Conservation (phyloP, 2,888 invertebrate genomes). For the Thecocarcelia acutangulata region DNA sequence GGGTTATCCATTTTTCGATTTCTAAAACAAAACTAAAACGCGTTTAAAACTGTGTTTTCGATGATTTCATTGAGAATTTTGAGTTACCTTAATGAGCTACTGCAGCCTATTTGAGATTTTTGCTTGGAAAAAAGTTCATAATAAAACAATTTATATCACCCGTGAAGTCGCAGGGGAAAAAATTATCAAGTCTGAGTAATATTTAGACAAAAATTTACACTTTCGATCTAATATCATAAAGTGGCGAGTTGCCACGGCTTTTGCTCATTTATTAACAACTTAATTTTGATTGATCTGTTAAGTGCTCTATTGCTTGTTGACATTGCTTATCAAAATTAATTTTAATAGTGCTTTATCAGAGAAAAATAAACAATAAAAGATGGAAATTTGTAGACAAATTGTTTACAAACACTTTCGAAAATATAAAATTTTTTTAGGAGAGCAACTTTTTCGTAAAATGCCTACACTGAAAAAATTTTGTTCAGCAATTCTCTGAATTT, state of each 20-base stretch:
- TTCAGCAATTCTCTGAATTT: no score
- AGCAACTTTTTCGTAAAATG: no score
- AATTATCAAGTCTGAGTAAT: constrained; percentile 18
- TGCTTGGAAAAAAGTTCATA: no score
- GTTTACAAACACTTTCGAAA: background rate
- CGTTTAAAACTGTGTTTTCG: no score
- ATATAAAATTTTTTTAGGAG: background rate
- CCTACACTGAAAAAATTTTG: no score
- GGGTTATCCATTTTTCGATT: no score
- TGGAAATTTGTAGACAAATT: no score
- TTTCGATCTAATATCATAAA: constrained; percentile 13
- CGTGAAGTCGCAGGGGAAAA: background rate
- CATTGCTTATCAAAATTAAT: constrained; percentile 43
- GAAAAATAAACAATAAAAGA: no score
- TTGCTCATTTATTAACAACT: constrained; percentile 25
- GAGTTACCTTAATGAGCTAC: no score
- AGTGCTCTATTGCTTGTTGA: constrained; percentile 48
- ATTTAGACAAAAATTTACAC: constrained; percentile 23
- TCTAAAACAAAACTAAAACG: no score
- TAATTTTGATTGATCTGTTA: constrained; percentile 59
- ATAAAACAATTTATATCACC: constrained; percentile 11
- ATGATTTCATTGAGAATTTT: no score
- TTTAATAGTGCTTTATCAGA: constrained; percentile 22
- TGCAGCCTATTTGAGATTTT: no score
- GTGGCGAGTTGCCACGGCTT: background rate